Percentiles rank a stretch among this genome's conserved stretches.
Evolutionary conservation across 2,797 vertebrate genomes (phyloP).

Genomic region (Rhabdophis nuchalis): DNA sequence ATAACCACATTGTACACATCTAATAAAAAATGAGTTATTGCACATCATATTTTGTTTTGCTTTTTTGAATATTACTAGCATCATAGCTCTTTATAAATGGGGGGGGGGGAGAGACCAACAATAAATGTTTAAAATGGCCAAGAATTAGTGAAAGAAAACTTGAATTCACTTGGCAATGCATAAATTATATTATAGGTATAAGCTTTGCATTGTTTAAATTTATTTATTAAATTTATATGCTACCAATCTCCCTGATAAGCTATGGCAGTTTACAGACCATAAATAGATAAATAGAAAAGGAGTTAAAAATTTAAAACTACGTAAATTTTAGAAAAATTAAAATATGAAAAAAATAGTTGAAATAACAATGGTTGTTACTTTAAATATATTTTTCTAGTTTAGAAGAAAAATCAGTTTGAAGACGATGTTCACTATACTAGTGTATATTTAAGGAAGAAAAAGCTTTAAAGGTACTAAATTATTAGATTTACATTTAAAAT

Average conservation of each 20-base stretch:
- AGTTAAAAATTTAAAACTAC: not conserved
- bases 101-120: not conserved
- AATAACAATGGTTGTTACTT: conserved; percentile 22
- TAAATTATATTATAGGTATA: not conserved
- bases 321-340: not conserved
- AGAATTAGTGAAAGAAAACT: not conserved
- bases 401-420: not conserved
- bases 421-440: conserved; percentile 26
- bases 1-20: not conserved
- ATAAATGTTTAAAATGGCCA: not conserved
- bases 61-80: conserved; percentile 9
- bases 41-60: conserved; percentile 4
- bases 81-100: not conserved
- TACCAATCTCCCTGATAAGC: not conserved
- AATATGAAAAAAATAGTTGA: not conserved
- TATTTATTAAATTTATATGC: not conserved
- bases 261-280: not conserved
- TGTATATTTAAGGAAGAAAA: conserved; percentile 24
- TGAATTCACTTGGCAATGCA: not conserved
- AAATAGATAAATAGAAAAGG: not conserved
- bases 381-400: conserved; percentile 29
- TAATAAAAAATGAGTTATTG: not conserved
- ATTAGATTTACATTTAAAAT: conserved; percentile 32
- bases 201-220: not conserved
- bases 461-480: conserved; percentile 18